Percentiles rank a stretch among this genome's conserved stretches.
Conservation (phyloP, 2,797 vertebrate species). For the Lemur catta region DNA sequence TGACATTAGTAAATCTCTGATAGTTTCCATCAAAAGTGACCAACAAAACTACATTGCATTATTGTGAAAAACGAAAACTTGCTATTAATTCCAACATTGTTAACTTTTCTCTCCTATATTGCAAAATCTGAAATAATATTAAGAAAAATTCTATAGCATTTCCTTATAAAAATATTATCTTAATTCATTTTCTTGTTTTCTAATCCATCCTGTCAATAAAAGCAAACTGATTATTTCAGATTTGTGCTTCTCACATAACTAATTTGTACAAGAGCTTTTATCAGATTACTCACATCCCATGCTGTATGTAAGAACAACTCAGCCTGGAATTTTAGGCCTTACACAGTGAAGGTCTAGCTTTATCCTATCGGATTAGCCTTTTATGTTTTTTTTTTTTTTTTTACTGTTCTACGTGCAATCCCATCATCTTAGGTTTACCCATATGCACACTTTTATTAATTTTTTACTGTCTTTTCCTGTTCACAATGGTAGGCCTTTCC, state of each 20-base stretch:
- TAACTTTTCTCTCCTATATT: background rate
- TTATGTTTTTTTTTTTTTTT: background rate
- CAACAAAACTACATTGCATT: conserved; percentile 1
- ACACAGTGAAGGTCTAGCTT: background rate
- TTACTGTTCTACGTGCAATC: background rate
- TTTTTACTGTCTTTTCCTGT: background rate
- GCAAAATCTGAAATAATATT: background rate
- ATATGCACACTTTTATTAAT: background rate
- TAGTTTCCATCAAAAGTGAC: conserved; percentile 34
- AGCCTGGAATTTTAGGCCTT: background rate
- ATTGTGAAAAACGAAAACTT: background rate
- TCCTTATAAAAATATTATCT: background rate
- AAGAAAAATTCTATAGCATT: background rate
- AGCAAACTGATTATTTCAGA: background rate
- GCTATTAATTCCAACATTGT: background rate
- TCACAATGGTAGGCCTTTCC: background rate
- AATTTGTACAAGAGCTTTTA: background rate
- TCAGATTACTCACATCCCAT: background rate
- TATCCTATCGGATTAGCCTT: too few relatives aligned
- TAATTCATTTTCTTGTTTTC: background rate
- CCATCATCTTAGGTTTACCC: background rate
- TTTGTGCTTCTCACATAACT: background rate
- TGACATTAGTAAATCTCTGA: conserved; percentile 47
- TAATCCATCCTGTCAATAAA: background rate
- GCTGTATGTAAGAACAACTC: background rate